Conservation (phyloP, 2,113 vertebrate genomes). For the Mesitornis unicolor region DNA sequence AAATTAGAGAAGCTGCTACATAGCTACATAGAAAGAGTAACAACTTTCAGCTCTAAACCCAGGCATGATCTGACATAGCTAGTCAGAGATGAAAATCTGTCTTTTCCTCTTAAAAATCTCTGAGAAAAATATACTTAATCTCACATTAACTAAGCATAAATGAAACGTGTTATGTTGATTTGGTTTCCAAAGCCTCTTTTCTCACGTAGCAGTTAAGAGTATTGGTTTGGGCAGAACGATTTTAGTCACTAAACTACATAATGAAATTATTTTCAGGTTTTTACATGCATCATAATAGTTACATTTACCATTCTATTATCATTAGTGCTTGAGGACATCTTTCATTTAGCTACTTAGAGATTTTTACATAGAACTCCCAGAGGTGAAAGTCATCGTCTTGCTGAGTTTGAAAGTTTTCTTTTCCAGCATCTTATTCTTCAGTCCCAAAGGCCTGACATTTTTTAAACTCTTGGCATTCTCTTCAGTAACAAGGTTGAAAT, state of each 20-base stretch:
- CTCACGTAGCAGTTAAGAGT: not conserved
- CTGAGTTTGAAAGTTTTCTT: constrained; percentile 38
- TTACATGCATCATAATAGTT: not conserved
- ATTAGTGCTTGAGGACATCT: not conserved
- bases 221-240: not conserved
- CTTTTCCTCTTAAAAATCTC: not conserved
- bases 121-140: not conserved
- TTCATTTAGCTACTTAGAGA: not conserved
- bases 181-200: not conserved
- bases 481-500: constrained; percentile 35
- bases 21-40: not conserved
- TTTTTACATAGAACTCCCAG: not conserved
- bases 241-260: not conserved
- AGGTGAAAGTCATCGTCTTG: not conserved
- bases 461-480: constrained; percentile 38
- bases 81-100: not conserved
- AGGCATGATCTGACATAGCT: not conserved
- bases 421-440: not conserved
- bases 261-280: not conserved
- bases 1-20: not conserved
- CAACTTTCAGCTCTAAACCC: not conserved
- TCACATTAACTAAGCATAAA: not conserved
- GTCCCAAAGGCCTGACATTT: not conserved
- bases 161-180: not conserved
- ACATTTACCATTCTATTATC: not conserved